A percentile compares a stretch with the other conserved stretches of the same genome.
These are phyloP conservation scores for Trinorchestia longiramus DNA, from an alignment of 1,140 invertebrate genomes.

Conservation along the genomic window DNA sequence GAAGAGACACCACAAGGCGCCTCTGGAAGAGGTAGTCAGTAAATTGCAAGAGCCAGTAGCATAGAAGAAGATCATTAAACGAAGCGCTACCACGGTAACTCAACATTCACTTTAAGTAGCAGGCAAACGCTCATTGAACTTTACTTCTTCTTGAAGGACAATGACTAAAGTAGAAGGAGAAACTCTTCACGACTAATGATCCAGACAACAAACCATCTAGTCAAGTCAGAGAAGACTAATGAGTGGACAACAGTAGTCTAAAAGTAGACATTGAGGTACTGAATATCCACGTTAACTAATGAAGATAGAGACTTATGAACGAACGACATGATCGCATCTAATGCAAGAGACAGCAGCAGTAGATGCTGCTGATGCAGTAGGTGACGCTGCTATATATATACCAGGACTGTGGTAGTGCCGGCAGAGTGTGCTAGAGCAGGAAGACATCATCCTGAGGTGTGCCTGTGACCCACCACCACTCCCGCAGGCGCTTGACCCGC, in stretches of 20 bases:
- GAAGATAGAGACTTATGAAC: not conserved
- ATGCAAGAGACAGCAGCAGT: not conserved
- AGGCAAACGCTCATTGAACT: not conserved
- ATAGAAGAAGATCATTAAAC: not conserved
- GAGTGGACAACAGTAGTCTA: not conserved
- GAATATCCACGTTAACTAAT: not conserved
- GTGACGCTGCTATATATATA: conserved; percentile 74
- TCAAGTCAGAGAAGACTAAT: not conserved
- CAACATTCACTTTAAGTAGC: not conserved
- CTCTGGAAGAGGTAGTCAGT: not conserved
- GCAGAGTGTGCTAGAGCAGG: conserved; percentile 76
- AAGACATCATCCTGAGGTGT: conserved; percentile 21
- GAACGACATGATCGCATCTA: conserved; percentile 1
- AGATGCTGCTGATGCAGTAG: conserved; percentile 55
- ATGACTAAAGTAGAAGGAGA: not conserved
- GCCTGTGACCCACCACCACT: conserved; percentile 67
- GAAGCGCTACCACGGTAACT: not conserved
- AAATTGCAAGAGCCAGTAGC: not conserved
- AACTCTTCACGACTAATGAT: not conserved
- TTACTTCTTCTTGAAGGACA: conserved; percentile 1
- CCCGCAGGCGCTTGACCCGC: conserved; percentile 61
- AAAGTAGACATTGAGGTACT: not conserved
- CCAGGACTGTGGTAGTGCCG: conserved; percentile 93
- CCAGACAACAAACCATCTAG: not conserved
- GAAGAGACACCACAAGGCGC: not conserved